Base-by-base conservation (phyloP, 2,888 invertebrate genomes). In the Andrena fulva region DNA sequence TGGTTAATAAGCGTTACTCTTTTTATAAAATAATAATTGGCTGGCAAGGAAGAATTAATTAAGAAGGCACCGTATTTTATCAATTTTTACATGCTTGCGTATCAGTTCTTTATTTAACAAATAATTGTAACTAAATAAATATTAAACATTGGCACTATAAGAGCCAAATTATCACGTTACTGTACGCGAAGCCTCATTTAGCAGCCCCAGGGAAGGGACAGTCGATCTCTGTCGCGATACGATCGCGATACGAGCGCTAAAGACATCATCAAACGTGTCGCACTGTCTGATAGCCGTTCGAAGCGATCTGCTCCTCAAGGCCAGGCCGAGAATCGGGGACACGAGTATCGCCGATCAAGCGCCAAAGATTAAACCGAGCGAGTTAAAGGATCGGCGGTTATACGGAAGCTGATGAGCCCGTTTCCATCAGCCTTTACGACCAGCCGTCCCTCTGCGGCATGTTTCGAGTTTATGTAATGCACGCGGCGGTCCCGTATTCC, bases 381-480 rank as follows among this genome's bases (percentile, higher is more conserved):
- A 56, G 62, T 72, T 72, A 69, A 82, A 73, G 72, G 59, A 86
- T 87, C 87, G 87, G 87, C 81, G 86, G 89, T 89, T 87, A 89
- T 85, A 77, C 88, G 70, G 81, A 81, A 67, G 88, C 84, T 90
- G 86, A 91, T 88, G 90, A 88, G 87, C 79, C 78, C 68, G 80
- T 84, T 85, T 91, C 89, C 88, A 90, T 91, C 89, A 87, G 68
- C 80, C 85, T 87, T 88, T 87, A 85, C 84, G 80, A 69, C 77
- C 82, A 69, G n/a, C 74, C 72, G 80, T 88, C 82, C 82, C 83
- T 81, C 78, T 85, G 86, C 64, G 86, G 83, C 84, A 70, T 89
- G 89, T 91, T 89, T 87, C 86, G 78, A 89, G 89, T 90, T 91
- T 90, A 89, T 87, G 90, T 88, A 91, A 91, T 90, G 89, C 85